Evolutionary conservation across 2,797 vertebrate genomes (phyloP), one percentile per base, ranked within the genome.

Genomic region (Tinamus major): DNA sequence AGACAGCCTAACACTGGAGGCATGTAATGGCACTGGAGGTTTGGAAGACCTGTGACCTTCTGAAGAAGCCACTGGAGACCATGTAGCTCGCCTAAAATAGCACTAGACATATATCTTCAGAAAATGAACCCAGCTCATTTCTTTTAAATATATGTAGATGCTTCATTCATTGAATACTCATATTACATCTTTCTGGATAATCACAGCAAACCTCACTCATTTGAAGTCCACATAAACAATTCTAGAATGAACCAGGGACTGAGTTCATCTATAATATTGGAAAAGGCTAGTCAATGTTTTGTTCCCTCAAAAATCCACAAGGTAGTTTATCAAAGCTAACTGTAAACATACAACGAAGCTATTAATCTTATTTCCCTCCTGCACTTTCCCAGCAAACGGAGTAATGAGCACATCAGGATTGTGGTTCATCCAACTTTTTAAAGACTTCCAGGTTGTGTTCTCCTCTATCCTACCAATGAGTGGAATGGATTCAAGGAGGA

Each of bases 121-220:
- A 81, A 84, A 93, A 88, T 44, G 27, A 94, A 84, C 39, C 39
- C 6, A 33, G 35, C 12, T 76, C 23, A 41, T 92, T 94, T 88
- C 41, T 72, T 93, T 80, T 79, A 89, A 91, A 84, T 78, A 68
- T 6, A 31, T 76, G 35, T 67, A 79, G 87, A 85, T 55, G 51
- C 61, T 69, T 74, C 82, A 92, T 91, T 91, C 87, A 76, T 63
- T 78, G 23, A 85, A 46, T 39, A 39, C 59, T 86, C 74, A 80
- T 68, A 79, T 87, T 67, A 76, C 35, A 56, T 84, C 59, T 90
- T 82, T 85, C 78, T 48, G 55, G 83, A 65, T 78, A 89, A 91
- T 81, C 48, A 62, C 42, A 90, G 46, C 31, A 87, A 56, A 91
- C 59, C 87, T 79, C 44, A 51, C 63, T 42, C 10, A 18, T 72